A percentile compares a stretch with the other conserved stretches of the same genome.
These are phyloP conservation scores for Tetramorium parvispinum DNA, from an alignment of 1,140 invertebrate species.

Conservation along the genomic window DNA sequence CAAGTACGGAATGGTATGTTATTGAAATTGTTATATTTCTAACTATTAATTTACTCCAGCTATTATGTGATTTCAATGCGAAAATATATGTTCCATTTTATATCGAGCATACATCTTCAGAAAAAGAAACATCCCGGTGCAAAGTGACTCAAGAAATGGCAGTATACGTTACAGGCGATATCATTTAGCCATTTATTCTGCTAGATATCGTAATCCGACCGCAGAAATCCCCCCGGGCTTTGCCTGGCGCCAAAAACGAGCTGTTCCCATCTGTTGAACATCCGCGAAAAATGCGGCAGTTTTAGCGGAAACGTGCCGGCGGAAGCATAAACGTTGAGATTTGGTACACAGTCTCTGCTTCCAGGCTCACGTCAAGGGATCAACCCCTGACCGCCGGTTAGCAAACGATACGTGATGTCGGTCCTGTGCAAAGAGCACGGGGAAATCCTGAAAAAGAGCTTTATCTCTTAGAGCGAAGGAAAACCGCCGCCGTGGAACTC, in stretches of 20 bases:
- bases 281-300: conserved; percentile 54
- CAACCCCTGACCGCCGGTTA: conserved; percentile 60
- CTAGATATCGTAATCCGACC: conserved; percentile 51
- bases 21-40: conserved; percentile 4
- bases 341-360: conserved; percentile 40
- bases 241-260: conserved; percentile 47
- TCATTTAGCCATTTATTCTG: conserved; percentile 58
- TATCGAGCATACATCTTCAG: background rate
- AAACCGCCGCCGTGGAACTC: background rate
- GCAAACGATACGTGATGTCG: conserved; percentile 63
- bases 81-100: background rate
- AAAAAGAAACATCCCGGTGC: background rate
- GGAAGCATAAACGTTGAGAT: conserved; percentile 55
- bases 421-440: conserved; percentile 53
- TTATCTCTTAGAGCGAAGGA: conserved; percentile 35
- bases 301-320: conserved; percentile 54
- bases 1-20: background rate
- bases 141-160: conserved; percentile 42
- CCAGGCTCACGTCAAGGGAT: conserved; percentile 49
- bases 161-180: conserved; percentile 34
- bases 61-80: background rate
- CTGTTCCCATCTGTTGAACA: conserved; percentile 60
- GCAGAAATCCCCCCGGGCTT: conserved; percentile 45
- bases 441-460: conserved; percentile 60
- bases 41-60: conserved; percentile 16